Conservation (phyloP, 2,113 vertebrate species). For the Sula dactylatra region DNA sequence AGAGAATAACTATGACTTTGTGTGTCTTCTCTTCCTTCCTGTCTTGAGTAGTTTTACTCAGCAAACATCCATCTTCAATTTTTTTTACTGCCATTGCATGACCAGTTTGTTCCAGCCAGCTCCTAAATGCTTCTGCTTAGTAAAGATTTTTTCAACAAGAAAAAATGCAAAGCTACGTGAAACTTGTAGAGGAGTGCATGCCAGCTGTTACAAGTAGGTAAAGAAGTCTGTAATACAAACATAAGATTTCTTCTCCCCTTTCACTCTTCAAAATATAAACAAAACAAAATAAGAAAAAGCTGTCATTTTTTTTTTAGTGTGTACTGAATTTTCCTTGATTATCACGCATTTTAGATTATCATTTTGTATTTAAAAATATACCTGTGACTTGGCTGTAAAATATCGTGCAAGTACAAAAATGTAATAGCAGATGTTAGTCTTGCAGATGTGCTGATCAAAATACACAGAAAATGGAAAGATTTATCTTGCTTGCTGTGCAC, state of each 20-base stretch:
- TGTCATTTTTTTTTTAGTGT: background rate
- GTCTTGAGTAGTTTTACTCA: background rate
- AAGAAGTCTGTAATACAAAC: background rate
- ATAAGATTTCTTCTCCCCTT: background rate
- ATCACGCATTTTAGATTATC: background rate
- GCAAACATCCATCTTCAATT: background rate
- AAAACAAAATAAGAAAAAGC: background rate
- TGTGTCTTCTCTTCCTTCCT: background rate
- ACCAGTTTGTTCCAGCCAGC: background rate
- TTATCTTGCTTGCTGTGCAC: background rate
- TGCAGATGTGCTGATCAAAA: background rate
- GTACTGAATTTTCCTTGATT: background rate
- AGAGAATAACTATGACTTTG: background rate
- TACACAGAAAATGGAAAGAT: background rate
- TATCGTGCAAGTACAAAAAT: background rate
- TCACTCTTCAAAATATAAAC: background rate
- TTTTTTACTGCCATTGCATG: background rate
- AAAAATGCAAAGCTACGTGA: background rate
- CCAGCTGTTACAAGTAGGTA: background rate
- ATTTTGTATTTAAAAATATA: background rate
- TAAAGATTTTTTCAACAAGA: background rate
- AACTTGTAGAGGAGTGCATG: rapidly evolving
- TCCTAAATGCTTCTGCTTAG: background rate
- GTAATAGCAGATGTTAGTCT: background rate
- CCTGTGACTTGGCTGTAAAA: background rate